phyloP scores from a whole-genome alignment of 2,113 vertebrate genomes.

The Oncorhynchus mykiss region DNA sequence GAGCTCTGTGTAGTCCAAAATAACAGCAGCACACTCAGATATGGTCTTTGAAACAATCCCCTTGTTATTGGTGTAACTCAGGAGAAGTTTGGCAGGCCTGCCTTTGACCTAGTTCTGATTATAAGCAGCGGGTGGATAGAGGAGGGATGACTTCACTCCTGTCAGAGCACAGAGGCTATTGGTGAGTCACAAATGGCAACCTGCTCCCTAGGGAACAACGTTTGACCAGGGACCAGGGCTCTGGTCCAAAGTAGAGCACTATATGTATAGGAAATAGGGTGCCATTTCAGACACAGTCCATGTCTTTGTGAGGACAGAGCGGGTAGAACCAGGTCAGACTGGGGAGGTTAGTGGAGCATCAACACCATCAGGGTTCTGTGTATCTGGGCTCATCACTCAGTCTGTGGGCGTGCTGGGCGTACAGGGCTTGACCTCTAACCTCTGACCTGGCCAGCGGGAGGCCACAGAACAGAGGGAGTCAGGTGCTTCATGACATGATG shows the following conservation, averaged over 20 bases:
- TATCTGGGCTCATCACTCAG: constrained; percentile 36
- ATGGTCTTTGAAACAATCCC: constrained; percentile 31
- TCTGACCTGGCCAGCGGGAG: constrained; percentile 43
- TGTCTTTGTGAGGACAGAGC: background rate
- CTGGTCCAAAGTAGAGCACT: too few relatives aligned
- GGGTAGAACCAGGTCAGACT: background rate
- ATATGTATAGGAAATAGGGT: too few relatives aligned
- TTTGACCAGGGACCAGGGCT: too few relatives aligned
- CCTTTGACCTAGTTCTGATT: constrained; percentile 6
- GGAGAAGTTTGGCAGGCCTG: constrained; percentile 8
- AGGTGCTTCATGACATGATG: constrained; percentile 53
- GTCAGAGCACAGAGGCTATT: background rate
- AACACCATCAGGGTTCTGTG: constrained; percentile 36
- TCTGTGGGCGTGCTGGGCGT: constrained; percentile 17
- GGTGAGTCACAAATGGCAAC: too few relatives aligned
- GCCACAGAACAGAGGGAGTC: constrained; percentile 15
- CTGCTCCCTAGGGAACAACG: too few relatives aligned
- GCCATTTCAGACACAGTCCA: too few relatives aligned
- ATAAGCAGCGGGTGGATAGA: background rate
- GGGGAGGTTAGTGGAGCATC: constrained; percentile 32
- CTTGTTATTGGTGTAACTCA: constrained; percentile 18
- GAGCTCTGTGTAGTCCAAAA: background rate
- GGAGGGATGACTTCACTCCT: background rate
- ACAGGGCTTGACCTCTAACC: constrained; percentile 32
- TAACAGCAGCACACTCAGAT: constrained; percentile 7